phyloP scores from a whole-genome alignment of 2,888 invertebrate genomes.

The Megaustenia siamemsis region DNA sequence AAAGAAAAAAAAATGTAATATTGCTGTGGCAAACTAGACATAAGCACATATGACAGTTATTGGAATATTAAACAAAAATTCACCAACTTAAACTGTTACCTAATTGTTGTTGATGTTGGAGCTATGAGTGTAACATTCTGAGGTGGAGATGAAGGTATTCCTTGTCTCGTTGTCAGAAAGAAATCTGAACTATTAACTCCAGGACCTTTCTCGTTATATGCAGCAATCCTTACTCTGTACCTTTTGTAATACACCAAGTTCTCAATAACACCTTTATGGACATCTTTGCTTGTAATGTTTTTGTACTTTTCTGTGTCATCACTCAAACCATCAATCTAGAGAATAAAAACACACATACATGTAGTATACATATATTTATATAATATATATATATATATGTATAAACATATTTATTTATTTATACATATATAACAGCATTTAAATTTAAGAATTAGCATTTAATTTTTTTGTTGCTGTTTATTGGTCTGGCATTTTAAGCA shows the following conservation, averaged over 20 bases:
- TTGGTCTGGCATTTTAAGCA: no score
- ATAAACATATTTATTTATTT: background rate
- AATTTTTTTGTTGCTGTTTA: no score
- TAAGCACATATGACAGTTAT: no score
- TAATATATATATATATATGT: background rate
- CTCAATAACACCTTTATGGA: conserved; percentile 82
- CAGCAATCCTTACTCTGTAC: conserved; percentile 95
- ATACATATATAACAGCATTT: no score
- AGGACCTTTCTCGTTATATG: conserved; percentile 97
- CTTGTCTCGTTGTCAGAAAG: conserved; percentile 96
- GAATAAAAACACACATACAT: background rate
- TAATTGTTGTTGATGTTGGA: conserved; percentile 90
- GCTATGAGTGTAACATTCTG: conserved; percentile 89
- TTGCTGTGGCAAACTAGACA: no score
- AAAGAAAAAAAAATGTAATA: no score
- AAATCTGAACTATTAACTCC: conserved; percentile 94
- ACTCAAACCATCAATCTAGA: conserved; percentile 41
- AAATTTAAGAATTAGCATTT: no score
- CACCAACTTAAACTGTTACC: conserved; percentile 23
- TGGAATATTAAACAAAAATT: no score
- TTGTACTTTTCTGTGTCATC: conserved; percentile 45
- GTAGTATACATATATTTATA: background rate
- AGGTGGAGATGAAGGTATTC: conserved; percentile 87
- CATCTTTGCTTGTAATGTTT: conserved; percentile 41
- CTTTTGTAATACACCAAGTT: conserved; percentile 98